Percentiles rank a stretch among this genome's conserved stretches.
Evolutionary conservation across 2,113 vertebrate species (phyloP).

Genomic region (Cisticola juncidis): DNA sequence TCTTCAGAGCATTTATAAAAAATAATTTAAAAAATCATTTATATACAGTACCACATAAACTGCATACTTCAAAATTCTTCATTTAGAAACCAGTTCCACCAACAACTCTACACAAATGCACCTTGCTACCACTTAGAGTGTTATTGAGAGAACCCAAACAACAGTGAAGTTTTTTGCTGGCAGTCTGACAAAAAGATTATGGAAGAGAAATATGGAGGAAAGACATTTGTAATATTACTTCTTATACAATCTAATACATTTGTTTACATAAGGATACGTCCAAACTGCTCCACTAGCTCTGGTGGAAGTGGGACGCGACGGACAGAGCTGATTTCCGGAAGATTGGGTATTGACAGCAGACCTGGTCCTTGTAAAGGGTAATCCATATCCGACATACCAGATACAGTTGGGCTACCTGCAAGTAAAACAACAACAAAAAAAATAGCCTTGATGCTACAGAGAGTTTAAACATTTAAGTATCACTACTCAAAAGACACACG

Average conservation of each 20-base stretch:
- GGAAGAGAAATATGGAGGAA: background rate
- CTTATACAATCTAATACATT: background rate
- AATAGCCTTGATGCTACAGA: background rate
- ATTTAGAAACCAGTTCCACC: background rate
- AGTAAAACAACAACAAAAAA: background rate
- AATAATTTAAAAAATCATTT: background rate
- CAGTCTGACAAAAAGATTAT: background rate
- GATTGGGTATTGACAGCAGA: conserved; percentile 86
- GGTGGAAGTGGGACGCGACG: conserved; percentile 91
- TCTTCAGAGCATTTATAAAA: background rate
- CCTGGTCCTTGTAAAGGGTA: conserved; percentile 94
- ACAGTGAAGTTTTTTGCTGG: background rate
- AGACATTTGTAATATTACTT: background rate
- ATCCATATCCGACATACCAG: conserved; percentile 96
- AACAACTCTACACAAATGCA: background rate
- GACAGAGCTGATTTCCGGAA: conserved; percentile 91
- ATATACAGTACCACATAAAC: background rate
- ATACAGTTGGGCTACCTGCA: conserved; percentile 88
- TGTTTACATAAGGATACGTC: conserved; percentile 88
- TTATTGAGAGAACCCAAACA: fast-evolving
- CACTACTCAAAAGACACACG: fast-evolving
- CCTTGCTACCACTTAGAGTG: background rate
- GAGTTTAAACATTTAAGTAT: background rate
- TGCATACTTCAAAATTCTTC: background rate
- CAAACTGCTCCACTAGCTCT: conserved; percentile 95